Conservation (phyloP, 2,888 invertebrate genomes). For the Platycheirus albimanus region DNA sequence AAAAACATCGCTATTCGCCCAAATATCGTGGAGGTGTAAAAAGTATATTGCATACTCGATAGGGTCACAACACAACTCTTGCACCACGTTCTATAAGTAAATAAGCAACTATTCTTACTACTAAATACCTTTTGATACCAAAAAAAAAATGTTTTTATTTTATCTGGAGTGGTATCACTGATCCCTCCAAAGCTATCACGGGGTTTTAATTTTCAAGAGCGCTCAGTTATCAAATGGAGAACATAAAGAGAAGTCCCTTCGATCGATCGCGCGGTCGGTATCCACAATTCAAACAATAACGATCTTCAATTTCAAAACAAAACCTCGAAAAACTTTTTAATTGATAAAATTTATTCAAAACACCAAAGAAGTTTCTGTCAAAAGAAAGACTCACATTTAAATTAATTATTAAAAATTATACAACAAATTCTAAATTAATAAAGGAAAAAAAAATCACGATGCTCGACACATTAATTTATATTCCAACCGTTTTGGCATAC, state of each 20-base stretch:
- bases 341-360: background rate
- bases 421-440: background rate
- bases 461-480: slow-evolving; percentile 80
- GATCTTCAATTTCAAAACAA: slow-evolving; percentile 25
- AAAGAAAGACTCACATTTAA: background rate
- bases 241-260: slow-evolving; percentile 43
- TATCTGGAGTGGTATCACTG: slow-evolving; percentile 7
- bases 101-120: too few species aligned
- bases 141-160: background rate
- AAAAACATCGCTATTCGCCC: too few species aligned
- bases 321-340: slow-evolving; percentile 29
- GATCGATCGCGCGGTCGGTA: slow-evolving; percentile 23
- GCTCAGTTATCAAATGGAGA: slow-evolving; percentile 61
- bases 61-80: too few species aligned
- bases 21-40: too few species aligned
- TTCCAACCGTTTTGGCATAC: slow-evolving; percentile 81
- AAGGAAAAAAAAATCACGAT: slow-evolving; percentile 71
- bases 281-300: background rate
- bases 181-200: background rate
- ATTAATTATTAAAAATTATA: background rate
- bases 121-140: background rate
- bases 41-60: too few species aligned
- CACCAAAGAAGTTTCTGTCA: background rate
- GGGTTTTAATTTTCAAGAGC: background rate
- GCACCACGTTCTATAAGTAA: too few species aligned